Conservation (phyloP, 2,888 invertebrate genomes). For the Cybosia mesomella region DNA sequence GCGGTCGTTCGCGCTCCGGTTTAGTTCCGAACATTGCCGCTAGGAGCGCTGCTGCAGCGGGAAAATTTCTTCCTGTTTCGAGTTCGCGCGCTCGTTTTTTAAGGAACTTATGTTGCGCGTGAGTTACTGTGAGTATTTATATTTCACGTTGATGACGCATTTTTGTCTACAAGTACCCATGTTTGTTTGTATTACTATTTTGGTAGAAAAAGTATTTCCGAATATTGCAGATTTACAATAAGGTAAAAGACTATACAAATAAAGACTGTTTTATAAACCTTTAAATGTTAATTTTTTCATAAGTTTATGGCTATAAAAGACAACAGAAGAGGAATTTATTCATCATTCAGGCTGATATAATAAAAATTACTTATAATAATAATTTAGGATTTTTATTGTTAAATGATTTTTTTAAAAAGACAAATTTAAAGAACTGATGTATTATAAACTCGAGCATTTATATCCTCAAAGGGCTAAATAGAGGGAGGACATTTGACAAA, state of each 20-base stretch:
- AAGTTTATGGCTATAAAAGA: not conserved
- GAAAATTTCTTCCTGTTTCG: conserved; percentile 83
- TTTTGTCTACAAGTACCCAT: not conserved
- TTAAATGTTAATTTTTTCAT: not conserved
- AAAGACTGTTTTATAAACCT: not conserved
- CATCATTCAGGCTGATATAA: not conserved
- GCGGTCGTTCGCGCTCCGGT: conserved; percentile 72
- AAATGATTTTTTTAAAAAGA: no score
- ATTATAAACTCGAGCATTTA: no score
- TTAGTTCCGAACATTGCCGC: conserved; percentile 78
- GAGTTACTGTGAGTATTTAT: conserved; percentile 26
- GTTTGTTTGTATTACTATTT: not conserved
- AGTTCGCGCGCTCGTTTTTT: conserved; percentile 64
- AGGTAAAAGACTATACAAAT: not conserved
- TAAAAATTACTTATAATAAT: no score
- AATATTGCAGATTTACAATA: not conserved
- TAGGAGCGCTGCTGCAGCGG: conserved; percentile 67
- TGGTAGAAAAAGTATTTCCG: not conserved
- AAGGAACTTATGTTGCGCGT: conserved; percentile 56
- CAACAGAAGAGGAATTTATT: no score
- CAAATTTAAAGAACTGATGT: no score
- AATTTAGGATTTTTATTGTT: no score
- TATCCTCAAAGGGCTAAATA: no score
- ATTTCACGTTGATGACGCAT: conserved; percentile 20
- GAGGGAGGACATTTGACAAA: no score